Conservation (phyloP, 2,797 vertebrate species). For the Semotilus atromaculatus region DNA sequence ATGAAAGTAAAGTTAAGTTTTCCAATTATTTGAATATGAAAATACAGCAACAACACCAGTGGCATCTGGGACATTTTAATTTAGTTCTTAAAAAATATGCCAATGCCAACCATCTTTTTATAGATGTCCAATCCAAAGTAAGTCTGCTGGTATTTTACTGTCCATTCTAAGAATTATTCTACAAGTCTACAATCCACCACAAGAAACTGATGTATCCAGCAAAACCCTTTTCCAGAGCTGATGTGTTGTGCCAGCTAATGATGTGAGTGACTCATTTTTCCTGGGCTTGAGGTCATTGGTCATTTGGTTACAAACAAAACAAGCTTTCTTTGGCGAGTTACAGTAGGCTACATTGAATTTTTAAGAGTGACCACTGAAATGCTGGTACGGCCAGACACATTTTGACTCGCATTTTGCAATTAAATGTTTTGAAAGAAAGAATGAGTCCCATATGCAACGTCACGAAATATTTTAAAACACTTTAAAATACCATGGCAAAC, state of each 20-base stretch:
- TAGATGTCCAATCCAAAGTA: background rate
- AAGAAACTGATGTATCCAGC: slow-evolving; percentile 2
- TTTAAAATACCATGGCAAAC: background rate
- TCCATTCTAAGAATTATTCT: background rate
- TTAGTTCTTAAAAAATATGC: background rate
- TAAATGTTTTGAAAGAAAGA: background rate
- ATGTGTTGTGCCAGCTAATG: slow-evolving; percentile 31
- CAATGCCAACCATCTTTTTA: background rate
- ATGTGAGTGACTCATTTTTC: slow-evolving; percentile 61
- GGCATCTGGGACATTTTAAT: background rate
- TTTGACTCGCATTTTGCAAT: background rate
- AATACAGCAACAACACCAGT: background rate
- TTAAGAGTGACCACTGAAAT: slow-evolving; percentile 2
- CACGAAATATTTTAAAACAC: background rate
- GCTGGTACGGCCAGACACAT: slow-evolving; percentile 24
- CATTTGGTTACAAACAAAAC: slow-evolving; percentile 39
- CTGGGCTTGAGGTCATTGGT: slow-evolving; percentile 49
- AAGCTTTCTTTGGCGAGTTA: slow-evolving; percentile 43
- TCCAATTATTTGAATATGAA: background rate
- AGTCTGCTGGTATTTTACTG: background rate
- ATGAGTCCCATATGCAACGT: background rate
- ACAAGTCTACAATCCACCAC: background rate
- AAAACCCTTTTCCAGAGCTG: slow-evolving; percentile 30
- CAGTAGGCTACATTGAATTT: slow-evolving; percentile 31
- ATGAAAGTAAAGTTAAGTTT: background rate